Conservation (phyloP, 2,888 invertebrate genomes). For the Sceliomorpha sp. region DNA sequence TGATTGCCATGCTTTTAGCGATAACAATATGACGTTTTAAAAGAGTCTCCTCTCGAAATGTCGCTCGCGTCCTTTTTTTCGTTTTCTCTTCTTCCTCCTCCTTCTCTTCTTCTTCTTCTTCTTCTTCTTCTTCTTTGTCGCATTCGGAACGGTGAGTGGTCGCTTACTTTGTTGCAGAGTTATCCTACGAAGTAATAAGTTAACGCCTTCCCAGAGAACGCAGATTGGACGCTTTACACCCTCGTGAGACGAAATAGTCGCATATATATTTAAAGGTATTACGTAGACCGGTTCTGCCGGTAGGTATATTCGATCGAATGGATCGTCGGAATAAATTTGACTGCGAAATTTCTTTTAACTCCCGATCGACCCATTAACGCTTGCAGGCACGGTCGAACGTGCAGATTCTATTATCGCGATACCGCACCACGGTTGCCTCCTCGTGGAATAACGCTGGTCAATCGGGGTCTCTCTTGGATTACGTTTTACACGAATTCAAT, state of each 20-base stretch:
- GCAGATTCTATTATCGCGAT: constrained; percentile 68
- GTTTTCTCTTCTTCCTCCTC: too few species aligned
- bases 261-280: constrained; percentile 36
- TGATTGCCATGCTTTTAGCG: constrained; percentile 43
- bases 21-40: constrained; percentile 41
- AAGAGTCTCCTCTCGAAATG: constrained; percentile 21
- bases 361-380: constrained; percentile 50
- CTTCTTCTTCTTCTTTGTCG: constrained; percentile 19
- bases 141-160: constrained; percentile 3
- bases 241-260: constrained; percentile 27
- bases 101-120: too few species aligned
- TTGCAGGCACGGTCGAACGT: constrained; percentile 57
- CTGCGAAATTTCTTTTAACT: constrained; percentile 57
- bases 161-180: too few species aligned
- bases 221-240: constrained; percentile 35
- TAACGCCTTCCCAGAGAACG: constrained; percentile 36
- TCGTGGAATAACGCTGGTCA: constrained; percentile 53
- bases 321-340: constrained; percentile 54
- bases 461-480: constrained; percentile 63
- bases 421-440: constrained; percentile 31
- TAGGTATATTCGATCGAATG: constrained; percentile 42
- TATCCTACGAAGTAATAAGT: constrained; percentile 37
- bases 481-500: constrained; percentile 66
- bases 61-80: too few species aligned
- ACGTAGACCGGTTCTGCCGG: constrained; percentile 48